Evolutionary conservation across 2,797 vertebrate species (phyloP), one percentile per base, ranked within the genome.

Genomic region (Clarias fuscus): DNA sequence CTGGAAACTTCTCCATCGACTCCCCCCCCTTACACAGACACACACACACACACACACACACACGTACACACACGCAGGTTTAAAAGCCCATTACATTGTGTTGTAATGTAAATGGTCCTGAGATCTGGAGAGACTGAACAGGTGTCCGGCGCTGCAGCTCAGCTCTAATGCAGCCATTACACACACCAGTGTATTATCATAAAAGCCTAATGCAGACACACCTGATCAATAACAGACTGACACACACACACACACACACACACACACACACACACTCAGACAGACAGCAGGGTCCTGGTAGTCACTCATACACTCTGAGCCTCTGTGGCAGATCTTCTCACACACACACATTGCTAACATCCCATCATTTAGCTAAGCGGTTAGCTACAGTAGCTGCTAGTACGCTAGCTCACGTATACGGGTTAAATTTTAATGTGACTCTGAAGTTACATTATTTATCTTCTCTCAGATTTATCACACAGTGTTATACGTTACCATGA

Each of bases 141-240:
- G 95, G 95, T 96, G 95, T 95, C 93, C 92, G 93, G 89, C 94
- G 92, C 88, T 79, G 90, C 93, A 92, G 92, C 93, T 93, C 93
- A 92, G 89, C 86, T 94, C 95, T 95, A 95, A 95, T 95, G 95
- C 92, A 95, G 93, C 94, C 94, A 95, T 96, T 96, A 95, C 90
- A 92, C 68, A 91, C 92, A 86, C 89, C 87, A 87, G 92, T 91
- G 91, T 93, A 96, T 96, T 95, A 95, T 95, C 94, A 95, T 96
- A 95, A 95, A 95, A 95, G 95, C 95, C 94, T 95, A 95, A 95
- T 95, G 95, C 92, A 85, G 87, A 88, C 59, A 79, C 83, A 77
- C 76, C 87, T 88, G 89, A 89, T 89, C 89, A 88, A 89, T 88
- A 89, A 87, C 83, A 88, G 71, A 85, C 88, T 86, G 62, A 30